These are phyloP conservation scores for Venusia cambrica DNA, from an alignment of 2,888 invertebrate species.

Conservation along the genomic window DNA sequence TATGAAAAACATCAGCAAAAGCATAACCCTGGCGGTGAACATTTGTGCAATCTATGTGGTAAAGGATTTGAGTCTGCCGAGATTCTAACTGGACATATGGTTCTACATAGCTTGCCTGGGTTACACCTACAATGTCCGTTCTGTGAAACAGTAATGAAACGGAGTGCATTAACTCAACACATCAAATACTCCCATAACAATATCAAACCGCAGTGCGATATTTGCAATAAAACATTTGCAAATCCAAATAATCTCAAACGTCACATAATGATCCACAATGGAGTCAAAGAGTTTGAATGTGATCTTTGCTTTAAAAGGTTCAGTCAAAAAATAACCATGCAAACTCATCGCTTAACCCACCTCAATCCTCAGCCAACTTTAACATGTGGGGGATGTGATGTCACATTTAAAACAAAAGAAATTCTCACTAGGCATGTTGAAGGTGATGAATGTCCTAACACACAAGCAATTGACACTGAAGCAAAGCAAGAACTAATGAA, in stretches of 20 bases:
- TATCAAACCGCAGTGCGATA: conserved; percentile 62
- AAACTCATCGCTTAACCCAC: conserved; percentile 70
- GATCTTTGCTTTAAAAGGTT: conserved; percentile 71
- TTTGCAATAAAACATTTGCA: conserved; percentile 72
- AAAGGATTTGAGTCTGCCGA: conserved; percentile 72
- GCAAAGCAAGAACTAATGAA: conserved; percentile 68
- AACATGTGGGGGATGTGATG: conserved; percentile 61
- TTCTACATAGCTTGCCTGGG: conserved; percentile 61
- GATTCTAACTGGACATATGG: conserved; percentile 67
- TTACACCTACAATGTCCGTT: conserved; percentile 62
- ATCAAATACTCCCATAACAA: conserved; percentile 72
- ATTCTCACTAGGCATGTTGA: conserved; percentile 50
- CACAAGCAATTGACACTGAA: conserved; percentile 44
- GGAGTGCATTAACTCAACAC: conserved; percentile 68
- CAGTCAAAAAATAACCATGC: conserved; percentile 75
- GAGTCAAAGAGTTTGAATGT: conserved; percentile 69
- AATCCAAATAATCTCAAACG: conserved; percentile 74
- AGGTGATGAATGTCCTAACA: conserved; percentile 49
- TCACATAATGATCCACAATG: conserved; percentile 74
- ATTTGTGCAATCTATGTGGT: conserved; percentile 67
- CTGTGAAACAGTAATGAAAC: conserved; percentile 60
- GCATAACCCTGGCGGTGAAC: conserved; percentile 62
- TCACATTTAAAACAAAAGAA: conserved; percentile 52
- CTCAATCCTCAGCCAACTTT: conserved; percentile 45
- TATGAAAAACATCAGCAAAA: conserved; percentile 67